These are phyloP conservation scores for Bothrops jararaca DNA, from an alignment of 2,113 vertebrate genomes.

Conservation along the genomic window DNA sequence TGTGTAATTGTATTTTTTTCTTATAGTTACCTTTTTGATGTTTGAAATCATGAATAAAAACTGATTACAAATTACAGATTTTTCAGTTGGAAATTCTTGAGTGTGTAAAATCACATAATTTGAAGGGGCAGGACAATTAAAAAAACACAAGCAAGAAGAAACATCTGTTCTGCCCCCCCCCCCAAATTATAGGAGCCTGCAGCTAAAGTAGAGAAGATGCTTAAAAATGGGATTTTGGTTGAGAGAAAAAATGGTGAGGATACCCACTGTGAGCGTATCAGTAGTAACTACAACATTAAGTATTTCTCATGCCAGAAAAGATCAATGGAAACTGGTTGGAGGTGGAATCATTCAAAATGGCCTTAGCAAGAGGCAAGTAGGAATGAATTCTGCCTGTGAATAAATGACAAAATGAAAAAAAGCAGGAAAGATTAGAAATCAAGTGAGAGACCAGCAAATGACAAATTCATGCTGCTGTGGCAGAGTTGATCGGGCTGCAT, in stretches of 20 bases:
- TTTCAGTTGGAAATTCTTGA: neutral
- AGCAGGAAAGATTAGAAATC: neutral
- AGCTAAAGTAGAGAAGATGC: constrained; percentile 33
- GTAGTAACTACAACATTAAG: neutral
- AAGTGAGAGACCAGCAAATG: neutral
- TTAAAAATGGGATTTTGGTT: neutral
- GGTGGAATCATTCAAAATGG: constrained; percentile 29
- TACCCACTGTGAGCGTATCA: neutral
- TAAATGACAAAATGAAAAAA: constrained; percentile 36
- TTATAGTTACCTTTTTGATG: neutral
- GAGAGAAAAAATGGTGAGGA: constrained; percentile 19
- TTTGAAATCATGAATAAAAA: constrained; percentile 6
- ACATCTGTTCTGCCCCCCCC: neutral
- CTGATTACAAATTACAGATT: neutral
- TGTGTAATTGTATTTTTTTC: neutral
- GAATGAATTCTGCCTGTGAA: constrained; percentile 37
- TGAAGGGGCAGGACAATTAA: neutral
- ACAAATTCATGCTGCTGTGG: neutral
- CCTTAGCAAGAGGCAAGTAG: constrained; percentile 31
- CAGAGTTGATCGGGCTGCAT: neutral
- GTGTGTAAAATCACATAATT: neutral
- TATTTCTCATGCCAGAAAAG: constrained; percentile 29
- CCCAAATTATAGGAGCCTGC: constrained; percentile 22
- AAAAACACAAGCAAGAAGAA: neutral
- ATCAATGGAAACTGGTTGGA: constrained; percentile 10